Percentiles rank a stretch among this genome's conserved stretches.
phyloP scores from a whole-genome alignment of 35 echinoderm and acorn worm genomes.

The Strongylocentrotus purpuratus region DNA sequence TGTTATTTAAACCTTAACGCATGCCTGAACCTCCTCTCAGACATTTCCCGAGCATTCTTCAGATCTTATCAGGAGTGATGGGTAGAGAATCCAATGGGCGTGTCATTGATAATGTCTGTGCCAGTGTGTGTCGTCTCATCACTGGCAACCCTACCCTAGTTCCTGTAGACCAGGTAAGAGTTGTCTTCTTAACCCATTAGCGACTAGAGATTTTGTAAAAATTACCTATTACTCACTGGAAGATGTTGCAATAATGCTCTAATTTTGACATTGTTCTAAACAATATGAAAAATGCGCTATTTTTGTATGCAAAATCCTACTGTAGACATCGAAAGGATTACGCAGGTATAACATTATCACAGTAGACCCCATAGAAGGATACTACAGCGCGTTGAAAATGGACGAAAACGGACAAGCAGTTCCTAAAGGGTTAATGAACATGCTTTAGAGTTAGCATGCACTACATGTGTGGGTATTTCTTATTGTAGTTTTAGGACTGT shows the following conservation, averaged over 20 bases:
- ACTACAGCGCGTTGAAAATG: too few species aligned
- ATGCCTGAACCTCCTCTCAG: slow-evolving; percentile 38
- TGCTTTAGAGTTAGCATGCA: too few species aligned
- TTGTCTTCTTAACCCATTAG: neutral
- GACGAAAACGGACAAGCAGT: too few species aligned
- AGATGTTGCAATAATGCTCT: neutral
- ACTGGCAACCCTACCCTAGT: slow-evolving; percentile 79
- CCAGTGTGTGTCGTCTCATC: slow-evolving; percentile 83
- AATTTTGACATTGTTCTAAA: too few species aligned
- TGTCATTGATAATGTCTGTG: slow-evolving; percentile 92
- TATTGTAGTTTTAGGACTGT: too few species aligned
- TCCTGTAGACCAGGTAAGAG: slow-evolving; percentile 80
- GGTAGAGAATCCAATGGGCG: slow-evolving; percentile 61
- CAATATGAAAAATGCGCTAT: too few species aligned
- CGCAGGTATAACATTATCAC: too few species aligned
- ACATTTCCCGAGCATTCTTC: slow-evolving; percentile 79
- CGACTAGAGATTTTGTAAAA: neutral
- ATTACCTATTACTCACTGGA: neutral
- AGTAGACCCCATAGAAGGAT: too few species aligned
- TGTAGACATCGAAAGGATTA: too few species aligned
- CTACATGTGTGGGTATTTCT: too few species aligned
- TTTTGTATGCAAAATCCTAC: too few species aligned
- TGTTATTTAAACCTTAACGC: neutral
- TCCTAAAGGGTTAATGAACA: too few species aligned
- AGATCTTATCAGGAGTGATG: slow-evolving; percentile 74